Conservation (phyloP, 2,113 vertebrate species). For the Odocoileus virginianus region DNA sequence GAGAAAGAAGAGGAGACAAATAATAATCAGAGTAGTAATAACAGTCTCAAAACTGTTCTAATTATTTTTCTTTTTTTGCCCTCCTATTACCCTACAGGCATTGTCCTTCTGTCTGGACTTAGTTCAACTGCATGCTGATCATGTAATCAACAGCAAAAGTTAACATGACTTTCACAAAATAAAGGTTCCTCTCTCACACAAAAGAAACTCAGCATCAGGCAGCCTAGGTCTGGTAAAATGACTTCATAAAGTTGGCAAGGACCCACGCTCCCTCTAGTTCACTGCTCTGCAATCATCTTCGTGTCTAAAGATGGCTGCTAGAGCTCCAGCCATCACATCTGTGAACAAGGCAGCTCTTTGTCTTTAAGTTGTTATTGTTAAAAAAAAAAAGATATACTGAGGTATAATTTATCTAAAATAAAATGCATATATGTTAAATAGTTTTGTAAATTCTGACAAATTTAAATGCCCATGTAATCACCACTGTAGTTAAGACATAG, state of each 20-base stretch:
- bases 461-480: background rate
- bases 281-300: background rate
- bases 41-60: background rate
- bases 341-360: background rate
- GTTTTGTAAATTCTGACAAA: background rate
- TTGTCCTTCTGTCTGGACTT: background rate
- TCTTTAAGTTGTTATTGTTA: background rate
- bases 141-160: background rate
- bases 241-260: background rate
- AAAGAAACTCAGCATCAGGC: background rate
- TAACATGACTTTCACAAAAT: background rate
- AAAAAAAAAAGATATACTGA: background rate
- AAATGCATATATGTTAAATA: background rate
- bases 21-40: background rate
- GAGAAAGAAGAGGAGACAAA: background rate
- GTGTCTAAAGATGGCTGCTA: background rate
- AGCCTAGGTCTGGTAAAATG: background rate
- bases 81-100: background rate
- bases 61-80: background rate
- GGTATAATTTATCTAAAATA: constrained; percentile 22
- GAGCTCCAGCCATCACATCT: background rate
- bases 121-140: background rate
- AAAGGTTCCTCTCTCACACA: background rate
- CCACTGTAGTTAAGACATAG: background rate
- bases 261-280: background rate